phyloP scores from a whole-genome alignment of 2,113 vertebrate genomes.

The Laticauda colubrina region DNA sequence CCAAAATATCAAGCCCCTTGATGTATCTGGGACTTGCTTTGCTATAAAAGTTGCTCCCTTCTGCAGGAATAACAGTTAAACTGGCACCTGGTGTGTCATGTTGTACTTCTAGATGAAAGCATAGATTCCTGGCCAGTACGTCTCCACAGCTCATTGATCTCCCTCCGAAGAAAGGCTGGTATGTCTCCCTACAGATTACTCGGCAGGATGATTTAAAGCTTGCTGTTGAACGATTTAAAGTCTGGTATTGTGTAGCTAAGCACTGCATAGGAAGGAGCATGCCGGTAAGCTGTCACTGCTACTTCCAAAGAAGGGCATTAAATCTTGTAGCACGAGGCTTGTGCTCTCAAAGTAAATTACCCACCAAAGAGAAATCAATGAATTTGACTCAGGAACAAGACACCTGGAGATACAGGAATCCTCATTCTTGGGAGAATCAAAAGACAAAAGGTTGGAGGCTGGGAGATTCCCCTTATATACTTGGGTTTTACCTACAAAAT shows the following conservation, averaged over 20 bases:
- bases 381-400: constrained; percentile 57
- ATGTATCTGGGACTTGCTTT: constrained; percentile 46
- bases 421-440: constrained; percentile 27
- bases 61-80: constrained; percentile 57
- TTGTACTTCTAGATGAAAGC: constrained; percentile 67
- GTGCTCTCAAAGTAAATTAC: constrained; percentile 49
- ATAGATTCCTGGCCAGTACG: constrained; percentile 65
- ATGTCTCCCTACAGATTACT: constrained; percentile 69
- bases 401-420: constrained; percentile 32
- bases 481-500: background rate
- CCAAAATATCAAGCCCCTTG: constrained; percentile 58
- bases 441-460: constrained; percentile 27
- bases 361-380: constrained; percentile 56
- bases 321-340: constrained; percentile 47
- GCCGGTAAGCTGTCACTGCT: constrained; percentile 55
- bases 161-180: constrained; percentile 66
- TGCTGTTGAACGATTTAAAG: constrained; percentile 67
- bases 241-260: constrained; percentile 60
- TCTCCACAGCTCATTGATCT: constrained; percentile 75
- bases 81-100: constrained; percentile 63
- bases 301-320: constrained; percentile 46
- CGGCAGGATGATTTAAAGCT: constrained; percentile 70
- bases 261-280: constrained; percentile 44
- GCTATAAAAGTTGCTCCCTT: constrained; percentile 50
- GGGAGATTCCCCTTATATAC: constrained; percentile 12